A percentile compares a stretch with the other conserved stretches of the same genome.
Evolutionary conservation across 2,888 invertebrate genomes (phyloP).

Genomic region (Tenthredo livida): DNA sequence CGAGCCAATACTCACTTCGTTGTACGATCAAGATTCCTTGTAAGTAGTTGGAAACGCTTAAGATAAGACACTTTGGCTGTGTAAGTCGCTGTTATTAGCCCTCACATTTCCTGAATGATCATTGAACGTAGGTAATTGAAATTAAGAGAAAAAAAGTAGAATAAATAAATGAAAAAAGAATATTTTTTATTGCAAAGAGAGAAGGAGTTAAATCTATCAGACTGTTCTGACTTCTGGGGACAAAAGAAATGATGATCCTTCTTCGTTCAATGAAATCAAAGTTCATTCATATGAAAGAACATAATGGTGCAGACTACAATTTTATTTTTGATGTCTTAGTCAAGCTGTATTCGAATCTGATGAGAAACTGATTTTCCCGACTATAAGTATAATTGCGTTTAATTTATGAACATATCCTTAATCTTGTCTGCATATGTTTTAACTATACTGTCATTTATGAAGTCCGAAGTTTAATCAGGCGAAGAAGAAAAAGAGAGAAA

Average conservation of each 20-base stretch:
- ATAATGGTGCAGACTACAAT: neutral
- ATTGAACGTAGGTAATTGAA: neutral
- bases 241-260: neutral
- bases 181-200: no score
- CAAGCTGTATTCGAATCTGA: neutral
- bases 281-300: neutral
- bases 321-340: neutral
- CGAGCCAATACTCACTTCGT: constrained; percentile 9
- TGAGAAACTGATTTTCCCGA: neutral
- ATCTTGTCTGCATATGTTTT: no score
- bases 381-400: no score
- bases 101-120: neutral
- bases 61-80: neutral
- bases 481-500: neutral
- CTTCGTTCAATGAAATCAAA: neutral
- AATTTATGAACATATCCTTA: no score
- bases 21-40: constrained; percentile 25
- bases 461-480: neutral
- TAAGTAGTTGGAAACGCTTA: neutral
- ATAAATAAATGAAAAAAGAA: no score
- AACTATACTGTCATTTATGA: neutral
- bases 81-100: neutral
- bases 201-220: no score
- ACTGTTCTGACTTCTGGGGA: no score
- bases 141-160: neutral